Percentiles rank a stretch among this genome's conserved stretches.
These are phyloP conservation scores for Pocillopora verrucosa DNA, from an alignment of 64 coral and sea anemone genomes.

Conservation along the genomic window DNA sequence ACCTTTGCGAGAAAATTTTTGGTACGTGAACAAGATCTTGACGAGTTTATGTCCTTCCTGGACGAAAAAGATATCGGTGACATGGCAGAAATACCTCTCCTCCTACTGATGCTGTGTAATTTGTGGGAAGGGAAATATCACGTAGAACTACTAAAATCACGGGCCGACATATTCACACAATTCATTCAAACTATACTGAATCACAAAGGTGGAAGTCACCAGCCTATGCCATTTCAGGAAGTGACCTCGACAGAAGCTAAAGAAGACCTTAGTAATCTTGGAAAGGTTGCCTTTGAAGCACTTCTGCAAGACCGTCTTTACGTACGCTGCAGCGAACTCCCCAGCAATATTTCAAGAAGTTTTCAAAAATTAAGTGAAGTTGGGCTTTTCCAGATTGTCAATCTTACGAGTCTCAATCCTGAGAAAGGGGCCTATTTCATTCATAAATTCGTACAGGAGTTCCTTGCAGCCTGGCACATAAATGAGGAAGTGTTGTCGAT, in stretches of 20 bases:
- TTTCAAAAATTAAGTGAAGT: neutral
- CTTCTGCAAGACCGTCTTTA: neutral
- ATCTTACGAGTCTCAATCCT: neutral
- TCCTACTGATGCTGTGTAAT: conserved; percentile 20
- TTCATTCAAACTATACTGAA: too few relatives aligned
- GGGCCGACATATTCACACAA: conserved; percentile 8
- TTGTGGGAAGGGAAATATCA: conserved; percentile 11
- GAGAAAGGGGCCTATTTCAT: conserved; percentile 27
- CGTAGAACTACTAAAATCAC: neutral
- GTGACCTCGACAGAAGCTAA: too few relatives aligned
- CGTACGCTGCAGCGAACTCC: conserved; percentile 2
- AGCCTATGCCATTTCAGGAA: too few relatives aligned
- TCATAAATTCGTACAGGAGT: conserved; percentile 53
- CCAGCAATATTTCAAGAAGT: neutral
- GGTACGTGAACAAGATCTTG: neutral
- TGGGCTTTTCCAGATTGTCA: conserved; percentile 34
- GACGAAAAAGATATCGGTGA: neutral
- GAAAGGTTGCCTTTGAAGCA: conserved; percentile 29
- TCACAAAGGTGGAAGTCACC: too few relatives aligned
- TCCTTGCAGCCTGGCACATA: conserved; percentile 40
- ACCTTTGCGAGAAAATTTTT: conserved; percentile 2
- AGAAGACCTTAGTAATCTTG: too few relatives aligned
- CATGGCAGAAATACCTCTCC: conserved; percentile 21
- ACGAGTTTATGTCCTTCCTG: neutral
- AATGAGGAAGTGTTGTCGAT: neutral